Evolutionary conservation across 2,113 vertebrate genomes (phyloP), one percentile per base, ranked within the genome.

Genomic region (Trematocara stigmaticum): DNA sequence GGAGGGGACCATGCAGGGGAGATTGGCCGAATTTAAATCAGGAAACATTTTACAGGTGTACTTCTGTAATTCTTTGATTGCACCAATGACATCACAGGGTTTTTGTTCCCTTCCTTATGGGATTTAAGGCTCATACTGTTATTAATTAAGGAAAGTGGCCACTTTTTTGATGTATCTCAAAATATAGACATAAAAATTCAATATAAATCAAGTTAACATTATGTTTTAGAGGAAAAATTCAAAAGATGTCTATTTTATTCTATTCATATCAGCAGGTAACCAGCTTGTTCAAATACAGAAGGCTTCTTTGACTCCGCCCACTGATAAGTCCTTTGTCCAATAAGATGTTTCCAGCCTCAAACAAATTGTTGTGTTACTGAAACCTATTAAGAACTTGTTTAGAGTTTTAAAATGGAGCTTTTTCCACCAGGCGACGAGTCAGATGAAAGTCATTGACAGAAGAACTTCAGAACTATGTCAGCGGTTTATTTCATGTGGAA

Each of bases 401-500:
- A 79, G 13, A 78, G 61, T 69, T 84, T 88, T 76, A 59, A 85
- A 88, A 71, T 15, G 38, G 61, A 74, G 16, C 18, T 66, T 92
- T 91, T 88, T 89, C 82, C 83, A 74, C 51, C 16, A 40, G 42
- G 69, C 64, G 20, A 51, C 4, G 1, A 91, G 86, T 83, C 79
- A 74, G 83, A 86, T 16, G 38, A 83, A 91, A 88, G 88, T 51
- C 12, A 61, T 23, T 76, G 88, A 92, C 91, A 89, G 91, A 87
- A 84, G 87, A 89, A 79, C 57, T 88, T 84, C 85, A 7, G 85
- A 93, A 86, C 84, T 88, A 71, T 88, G 88, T 84, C 79, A 64
- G 93, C 83, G 94, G 93, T 92, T 90, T 92, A 52, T 91, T 94
- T 94, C 42, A 94, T 92, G 92, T 93, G 90, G 91, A 86, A 45